Conservation (phyloP, 2,797 vertebrate species). For the Falco biarmicus region DNA sequence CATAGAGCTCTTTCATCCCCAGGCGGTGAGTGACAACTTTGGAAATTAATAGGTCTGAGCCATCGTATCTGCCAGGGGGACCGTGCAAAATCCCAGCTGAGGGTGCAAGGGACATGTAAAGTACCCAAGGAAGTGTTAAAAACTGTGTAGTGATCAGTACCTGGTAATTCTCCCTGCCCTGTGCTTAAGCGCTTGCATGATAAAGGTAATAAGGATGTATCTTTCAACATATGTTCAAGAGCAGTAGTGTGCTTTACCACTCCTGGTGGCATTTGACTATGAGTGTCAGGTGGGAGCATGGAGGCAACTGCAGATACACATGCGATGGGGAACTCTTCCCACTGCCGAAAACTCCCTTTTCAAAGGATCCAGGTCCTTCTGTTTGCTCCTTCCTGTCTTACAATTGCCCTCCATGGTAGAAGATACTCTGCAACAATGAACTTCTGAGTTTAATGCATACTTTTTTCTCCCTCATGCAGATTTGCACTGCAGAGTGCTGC, state of each 20-base stretch:
- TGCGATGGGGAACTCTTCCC: not conserved
- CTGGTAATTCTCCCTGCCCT: not conserved
- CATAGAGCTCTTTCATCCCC: not conserved
- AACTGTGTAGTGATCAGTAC: rapidly evolving
- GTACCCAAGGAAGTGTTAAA: not conserved
- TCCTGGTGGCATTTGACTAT: not conserved
- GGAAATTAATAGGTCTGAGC: not conserved
- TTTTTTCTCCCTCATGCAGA: not conserved
- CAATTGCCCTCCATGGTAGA: not conserved
- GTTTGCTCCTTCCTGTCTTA: not conserved
- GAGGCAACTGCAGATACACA: too few species aligned
- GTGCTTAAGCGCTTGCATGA: not conserved
- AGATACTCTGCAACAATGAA: not conserved
- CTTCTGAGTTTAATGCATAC: not conserved
- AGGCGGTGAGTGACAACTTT: not conserved
- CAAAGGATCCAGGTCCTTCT: not conserved
- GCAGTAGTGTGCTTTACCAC: not conserved
- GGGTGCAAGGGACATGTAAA: not conserved
- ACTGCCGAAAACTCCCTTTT: not conserved
- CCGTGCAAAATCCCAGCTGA: not conserved
- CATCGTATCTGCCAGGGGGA: not conserved
- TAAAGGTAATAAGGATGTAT: not conserved
- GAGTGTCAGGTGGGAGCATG: rapidly evolving
- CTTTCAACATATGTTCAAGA: not conserved
- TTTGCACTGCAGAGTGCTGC: not conserved